Base-by-base conservation (phyloP, 2,113 vertebrate genomes). In the Oncorhynchus kisutch region DNA sequence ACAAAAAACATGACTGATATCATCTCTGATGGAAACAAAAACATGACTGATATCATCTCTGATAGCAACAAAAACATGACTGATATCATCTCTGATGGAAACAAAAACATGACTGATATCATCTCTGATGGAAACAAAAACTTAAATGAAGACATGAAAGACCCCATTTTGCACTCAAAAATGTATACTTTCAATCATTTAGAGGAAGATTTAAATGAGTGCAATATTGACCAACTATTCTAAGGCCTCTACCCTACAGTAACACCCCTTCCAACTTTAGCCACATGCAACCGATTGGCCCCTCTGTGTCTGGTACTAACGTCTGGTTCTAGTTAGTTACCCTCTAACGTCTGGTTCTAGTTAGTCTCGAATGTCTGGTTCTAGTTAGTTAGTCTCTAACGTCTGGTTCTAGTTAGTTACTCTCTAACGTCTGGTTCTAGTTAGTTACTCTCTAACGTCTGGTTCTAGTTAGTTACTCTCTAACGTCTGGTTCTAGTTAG, bases 201-300 rank as follows among this genome's bases (percentile, higher is more conserved):
- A 54, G 66, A 45, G n/a, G 29, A 67, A 62, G 24, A 31, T 20
- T 39, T 9, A 18, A 12, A 88, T 90, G 85, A 92, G 93, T 92
- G 90, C 91, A 92, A 90, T 92, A 92, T 94, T 93, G 90, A 95
- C 90, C 8, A 90, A 94, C 93, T 94, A 93, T 93, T 91, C 83
- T 85, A 82, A 77, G 31, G 31, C 31, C 76, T 84, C 86, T 88
- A 13, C 48, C 18, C 57, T 16, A n/a, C 18, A 59, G 20, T 59
- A 84, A 91, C 91, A 84, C 93, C 92, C 93, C 90, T 91, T 91
- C 86, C 93, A 91, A 78, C 80, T 92, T 85, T 84, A 92, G 89
- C 92, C 96, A 96, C 92, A 95, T 94, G 91, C 92, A 94, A 95
- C 95, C 94, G 94, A 96, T 97, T 96, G 96, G 92, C 91, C 89